Evolutionary conservation across 2,113 vertebrate genomes (phyloP).

Genomic region (Heterotis niloticus): DNA sequence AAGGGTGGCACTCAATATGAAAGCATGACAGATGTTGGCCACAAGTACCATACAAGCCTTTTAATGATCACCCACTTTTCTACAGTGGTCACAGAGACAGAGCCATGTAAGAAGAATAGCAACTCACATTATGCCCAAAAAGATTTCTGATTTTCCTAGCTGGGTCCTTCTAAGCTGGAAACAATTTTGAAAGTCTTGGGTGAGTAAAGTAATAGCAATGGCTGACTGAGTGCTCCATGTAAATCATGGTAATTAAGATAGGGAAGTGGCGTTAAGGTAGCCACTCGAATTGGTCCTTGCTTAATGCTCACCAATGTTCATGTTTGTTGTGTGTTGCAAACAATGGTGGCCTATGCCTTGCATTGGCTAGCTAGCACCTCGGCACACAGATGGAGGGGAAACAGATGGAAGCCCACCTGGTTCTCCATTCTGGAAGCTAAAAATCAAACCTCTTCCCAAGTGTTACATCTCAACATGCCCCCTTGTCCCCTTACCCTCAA

Average conservation of each 20-base stretch:
- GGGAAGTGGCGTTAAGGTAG: slow-evolving; percentile 18
- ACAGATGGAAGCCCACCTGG: neutral
- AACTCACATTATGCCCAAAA: slow-evolving; percentile 22
- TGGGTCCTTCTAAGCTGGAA: slow-evolving; percentile 62
- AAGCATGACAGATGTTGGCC: neutral
- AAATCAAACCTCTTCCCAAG: neutral
- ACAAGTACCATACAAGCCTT: too few relatives aligned
- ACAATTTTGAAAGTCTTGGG: slow-evolving; percentile 62
- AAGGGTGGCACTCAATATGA: too few relatives aligned
- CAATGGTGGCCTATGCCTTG: neutral
- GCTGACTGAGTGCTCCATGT: slow-evolving; percentile 51
- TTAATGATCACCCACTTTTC: too few relatives aligned
- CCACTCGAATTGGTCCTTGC: neutral
- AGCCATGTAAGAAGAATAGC: too few relatives aligned
- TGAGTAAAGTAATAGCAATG: slow-evolving; percentile 57
- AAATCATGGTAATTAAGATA: slow-evolving; percentile 26
- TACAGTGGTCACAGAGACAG: neutral
- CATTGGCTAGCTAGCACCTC: neutral
- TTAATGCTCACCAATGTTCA: neutral
- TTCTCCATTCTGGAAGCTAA: neutral
- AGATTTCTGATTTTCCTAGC: slow-evolving; percentile 50
- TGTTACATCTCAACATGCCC: slow-evolving; percentile 4
- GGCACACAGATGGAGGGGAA: too few relatives aligned
- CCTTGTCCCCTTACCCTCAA: slow-evolving; percentile 26
- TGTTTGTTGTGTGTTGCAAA: neutral